Base-by-base conservation (phyloP, 2,888 invertebrate species). In the Lasioglossum lativentre region DNA sequence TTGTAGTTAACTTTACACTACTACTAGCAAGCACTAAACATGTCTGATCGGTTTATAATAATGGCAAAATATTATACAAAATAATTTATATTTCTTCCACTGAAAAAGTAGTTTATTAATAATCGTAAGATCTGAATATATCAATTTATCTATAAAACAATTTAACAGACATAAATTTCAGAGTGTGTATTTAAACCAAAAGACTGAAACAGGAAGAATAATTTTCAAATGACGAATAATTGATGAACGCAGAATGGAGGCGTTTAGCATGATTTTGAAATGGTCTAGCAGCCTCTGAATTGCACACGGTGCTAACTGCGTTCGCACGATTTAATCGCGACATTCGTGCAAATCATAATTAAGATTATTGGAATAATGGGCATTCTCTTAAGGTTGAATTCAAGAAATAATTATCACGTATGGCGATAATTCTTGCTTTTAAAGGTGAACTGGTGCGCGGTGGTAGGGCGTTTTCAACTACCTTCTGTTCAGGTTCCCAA, bases 381-480 rank as follows among this genome's bases (percentile, higher is more conserved):
- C 19, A 23, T 5, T 8, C 34, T 14, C 14, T n/a, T 10, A 27
- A n/a, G 10, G 75, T 19, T 12, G 63, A 30, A 66, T 56, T 83
- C 23, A 52, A 42, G 78, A 19, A 83, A 70, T 56, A 76, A 77
- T 84, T 30, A 16, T 40, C 73, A 38, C 40, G 52, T n/a, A 27
- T 73, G 30, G 72, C 45, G 42, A 83, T 68, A 59, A 77, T 83
- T 84, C 74, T 84, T 78, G 38, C 77, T 76, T 63, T 75, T 40
- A 78, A 78, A 71, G 30, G 12, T 10, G 27, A 27, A 27, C 52
- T 63, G 56, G 30, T 19, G 38, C 59, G 23, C 40, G 72, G 2
- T n/a, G n/a, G n/a, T n/a, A n/a, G 34, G 6, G 10, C 73, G 73
- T 75, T 84, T 84, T 87, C 80, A 82, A 79, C 80, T 81, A 75